Evolutionary conservation across 2,113 vertebrate genomes (phyloP), one percentile per base, ranked within the genome.

Genomic region (Colossoma macropomum): DNA sequence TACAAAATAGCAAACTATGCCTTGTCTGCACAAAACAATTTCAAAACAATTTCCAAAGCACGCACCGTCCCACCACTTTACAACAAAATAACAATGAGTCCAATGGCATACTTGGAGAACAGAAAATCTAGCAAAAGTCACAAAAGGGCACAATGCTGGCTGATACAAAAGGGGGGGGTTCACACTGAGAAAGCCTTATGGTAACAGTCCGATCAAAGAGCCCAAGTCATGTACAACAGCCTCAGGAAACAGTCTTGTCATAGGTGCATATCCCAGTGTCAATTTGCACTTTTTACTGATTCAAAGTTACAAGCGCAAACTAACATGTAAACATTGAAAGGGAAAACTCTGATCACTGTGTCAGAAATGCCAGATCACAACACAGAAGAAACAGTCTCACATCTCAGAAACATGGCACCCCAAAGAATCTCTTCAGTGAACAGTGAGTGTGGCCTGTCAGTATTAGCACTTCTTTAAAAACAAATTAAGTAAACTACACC

Each of bases 321-420:
- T 68, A 85, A 85, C 81, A 86, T 84, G 86, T 86, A 87, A 87
- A 89, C 88, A 84, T 87, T 74, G 56, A 84, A 56, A 76, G 80
- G 83, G 81, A 83, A 52, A 85, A 74, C 28, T 84, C 71, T 27
- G 65, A 75, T 75, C 34, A 38, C 75, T 77, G 32, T 69, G 81
- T 66, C 65, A n/a, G 75, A 71, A 30, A 59, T 10, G 23, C 32
- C 62, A 45, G 32, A 76, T 63, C 73, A 56, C 1, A 27, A 41
- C 74, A 62, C 79, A 81, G 81, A 68, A 50, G 25, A 65, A 69
- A 77, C 27, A 77, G 80, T 75, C 65, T 81, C 59, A 83, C 41
- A 80, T 86, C 80, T 84, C 82, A 77, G 66, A 77, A 75, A 77
- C 73, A 78, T 86, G 81, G 84, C 81, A 81, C 78, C 84, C 72